Percentiles rank a stretch among this genome's conserved stretches.
phyloP scores from a whole-genome alignment of 2,113 vertebrate genomes.

The Archocentrus centrarchus region DNA sequence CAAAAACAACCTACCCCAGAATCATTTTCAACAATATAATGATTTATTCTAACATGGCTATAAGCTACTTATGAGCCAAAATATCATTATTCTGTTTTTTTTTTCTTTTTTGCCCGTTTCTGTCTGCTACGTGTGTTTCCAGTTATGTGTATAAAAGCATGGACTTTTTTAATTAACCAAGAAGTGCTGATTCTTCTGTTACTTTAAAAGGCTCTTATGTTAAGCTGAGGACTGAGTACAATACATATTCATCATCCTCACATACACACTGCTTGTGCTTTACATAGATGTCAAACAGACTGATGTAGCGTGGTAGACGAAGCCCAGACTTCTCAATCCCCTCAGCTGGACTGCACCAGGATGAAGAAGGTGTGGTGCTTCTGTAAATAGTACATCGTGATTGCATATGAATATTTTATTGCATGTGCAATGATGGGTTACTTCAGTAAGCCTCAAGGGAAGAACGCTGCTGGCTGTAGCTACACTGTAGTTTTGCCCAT shows the following conservation, averaged over 20 bases:
- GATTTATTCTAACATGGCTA: neutral
- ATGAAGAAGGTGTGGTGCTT: constrained; percentile 41
- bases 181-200: neutral
- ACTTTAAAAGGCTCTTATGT: neutral
- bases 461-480: neutral
- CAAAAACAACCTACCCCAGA: constrained; percentile 10
- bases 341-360: neutral
- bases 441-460: constrained; percentile 34
- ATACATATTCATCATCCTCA: neutral
- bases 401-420: constrained; percentile 76
- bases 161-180: neutral
- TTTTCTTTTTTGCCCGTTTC: neutral
- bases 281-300: neutral
- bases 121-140: neutral
- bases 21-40: constrained; percentile 10
- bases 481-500: neutral
- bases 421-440: constrained; percentile 59
- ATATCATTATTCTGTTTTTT: neutral
- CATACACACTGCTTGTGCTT: constrained; percentile 1
- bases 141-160: neutral
- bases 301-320: neutral
- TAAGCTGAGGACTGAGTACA: neutral
- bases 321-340: constrained; percentile 6
- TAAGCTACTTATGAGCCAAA: neutral
- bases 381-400: constrained; percentile 72